phyloP scores from a whole-genome alignment of 64 coral and sea anemone species.

The Pachyseris speciosa region DNA sequence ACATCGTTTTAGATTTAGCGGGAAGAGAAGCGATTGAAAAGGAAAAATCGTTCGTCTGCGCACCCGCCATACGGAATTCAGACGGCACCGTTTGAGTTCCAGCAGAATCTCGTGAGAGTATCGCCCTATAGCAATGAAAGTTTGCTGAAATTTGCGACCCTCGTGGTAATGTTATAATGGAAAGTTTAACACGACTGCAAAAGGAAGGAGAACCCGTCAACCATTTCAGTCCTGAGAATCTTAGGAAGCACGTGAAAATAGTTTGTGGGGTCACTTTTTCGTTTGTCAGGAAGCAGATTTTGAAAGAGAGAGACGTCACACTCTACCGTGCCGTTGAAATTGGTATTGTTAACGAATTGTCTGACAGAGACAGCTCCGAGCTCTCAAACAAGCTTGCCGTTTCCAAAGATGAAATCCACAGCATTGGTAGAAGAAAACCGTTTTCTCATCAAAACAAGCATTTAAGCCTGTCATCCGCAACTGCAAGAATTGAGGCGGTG shows the following conservation, averaged over 20 bases:
- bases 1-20: conserved; percentile 30
- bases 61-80: neutral
- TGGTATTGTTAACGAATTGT: neutral
- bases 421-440: neutral
- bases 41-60: conserved; percentile 38
- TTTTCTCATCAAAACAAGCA: neutral
- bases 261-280: neutral
- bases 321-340: neutral
- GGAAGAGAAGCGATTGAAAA: conserved; percentile 60
- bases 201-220: conserved; percentile 35
- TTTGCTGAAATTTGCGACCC: conserved; percentile 34
- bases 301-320: conserved; percentile 1
- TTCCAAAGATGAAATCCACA: neutral
- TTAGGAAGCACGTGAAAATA: neutral
- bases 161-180: conserved; percentile 12
- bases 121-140: neutral
- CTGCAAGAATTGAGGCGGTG: conserved; percentile 27
- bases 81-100: neutral
- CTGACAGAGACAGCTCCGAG: neutral
- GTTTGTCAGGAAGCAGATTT: neutral
- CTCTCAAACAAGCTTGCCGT: neutral
- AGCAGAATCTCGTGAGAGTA: conserved; percentile 2
- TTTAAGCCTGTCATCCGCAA: neutral
- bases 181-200: conserved; percentile 25
- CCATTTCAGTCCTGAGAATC: conserved; percentile 18